Percentiles rank a stretch among this genome's conserved stretches.
phyloP scores from a whole-genome alignment of 2,113 vertebrate genomes.

The Centropus unirufus region DNA sequence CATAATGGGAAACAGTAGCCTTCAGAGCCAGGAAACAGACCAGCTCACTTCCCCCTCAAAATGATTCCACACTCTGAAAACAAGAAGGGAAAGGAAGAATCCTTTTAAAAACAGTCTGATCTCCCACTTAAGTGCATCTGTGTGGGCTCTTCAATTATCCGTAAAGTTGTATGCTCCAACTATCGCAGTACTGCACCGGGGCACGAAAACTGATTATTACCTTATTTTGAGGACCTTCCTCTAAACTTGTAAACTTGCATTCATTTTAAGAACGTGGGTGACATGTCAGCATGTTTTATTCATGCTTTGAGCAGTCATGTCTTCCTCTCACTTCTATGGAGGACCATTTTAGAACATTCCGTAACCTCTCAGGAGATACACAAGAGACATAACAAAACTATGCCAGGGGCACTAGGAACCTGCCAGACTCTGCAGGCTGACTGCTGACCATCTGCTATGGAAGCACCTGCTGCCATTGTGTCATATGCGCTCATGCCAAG shows the following conservation, averaged over 20 bases:
- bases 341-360: slow-evolving; percentile 9
- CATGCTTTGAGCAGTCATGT: neutral
- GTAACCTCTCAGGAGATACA: neutral
- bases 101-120: neutral
- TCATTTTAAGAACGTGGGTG: neutral
- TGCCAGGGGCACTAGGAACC: neutral
- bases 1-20: neutral
- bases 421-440: slow-evolving; percentile 48
- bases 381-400: neutral
- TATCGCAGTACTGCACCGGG: neutral
- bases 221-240: neutral
- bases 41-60: neutral
- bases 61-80: neutral
- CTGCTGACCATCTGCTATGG: slow-evolving; percentile 53
- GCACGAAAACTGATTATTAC: neutral
- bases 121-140: neutral
- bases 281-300: slow-evolving; percentile 9
- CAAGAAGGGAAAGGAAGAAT: neutral
- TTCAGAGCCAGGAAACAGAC: neutral
- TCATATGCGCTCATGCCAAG: neutral
- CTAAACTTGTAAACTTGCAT: neutral
- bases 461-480: slow-evolving; percentile 3
- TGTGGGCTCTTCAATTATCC: neutral
- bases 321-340: neutral
- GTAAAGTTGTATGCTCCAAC: neutral